Evolutionary conservation across 2,888 invertebrate species (phyloP), one percentile per base, ranked within the genome.

Genomic region (Caenorhabditis zanzibari): DNA sequence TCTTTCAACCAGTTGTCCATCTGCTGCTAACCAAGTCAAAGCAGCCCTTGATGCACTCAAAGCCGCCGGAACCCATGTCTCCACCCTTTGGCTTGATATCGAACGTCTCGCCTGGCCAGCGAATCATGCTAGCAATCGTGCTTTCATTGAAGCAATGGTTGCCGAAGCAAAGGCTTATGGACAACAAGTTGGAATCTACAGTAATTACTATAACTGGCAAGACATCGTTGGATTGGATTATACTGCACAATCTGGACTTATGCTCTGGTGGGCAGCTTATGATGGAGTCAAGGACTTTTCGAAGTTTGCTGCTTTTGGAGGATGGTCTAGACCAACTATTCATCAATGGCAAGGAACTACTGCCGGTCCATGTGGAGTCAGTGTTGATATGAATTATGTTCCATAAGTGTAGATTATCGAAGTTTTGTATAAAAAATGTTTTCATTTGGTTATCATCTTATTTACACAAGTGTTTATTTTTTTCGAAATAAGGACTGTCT

Each of bases 191-290:
- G 88, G 88, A 44, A 87, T 88, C 82, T 89, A 89, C 84, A 82
- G 85, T 52, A 88, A 88, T 75, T 73, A 82, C 61, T 80, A 88
- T 83, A 88, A 88, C 66, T 88, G 88, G 88, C 85, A 79, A 54
- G 80, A 75, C 24, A 88, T 88, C 72, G 88, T 88, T 44, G 88
- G 88, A 52, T 63, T 85, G 52, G 82, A 84, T 79, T 89, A 86
- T 81, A 79, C 64, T 24, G 84, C 81, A 16, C 74, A 71, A 58
- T 68, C 69, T 22, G 54, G 71, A 41, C 59, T 81, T 32, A 87
- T 84, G 32, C 86, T 89, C 61, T 89, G 89, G 89, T 88, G 85
- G 88, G 88, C 88, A 6, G 84, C 81, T 63, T 88, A 88, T 82
- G 83, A 86, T 66, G 86, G 88, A 61, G 72, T 82, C 16, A 75